These are phyloP conservation scores for Scortum barcoo DNA, from an alignment of 2,113 vertebrate genomes.

Conservation along the genomic window DNA sequence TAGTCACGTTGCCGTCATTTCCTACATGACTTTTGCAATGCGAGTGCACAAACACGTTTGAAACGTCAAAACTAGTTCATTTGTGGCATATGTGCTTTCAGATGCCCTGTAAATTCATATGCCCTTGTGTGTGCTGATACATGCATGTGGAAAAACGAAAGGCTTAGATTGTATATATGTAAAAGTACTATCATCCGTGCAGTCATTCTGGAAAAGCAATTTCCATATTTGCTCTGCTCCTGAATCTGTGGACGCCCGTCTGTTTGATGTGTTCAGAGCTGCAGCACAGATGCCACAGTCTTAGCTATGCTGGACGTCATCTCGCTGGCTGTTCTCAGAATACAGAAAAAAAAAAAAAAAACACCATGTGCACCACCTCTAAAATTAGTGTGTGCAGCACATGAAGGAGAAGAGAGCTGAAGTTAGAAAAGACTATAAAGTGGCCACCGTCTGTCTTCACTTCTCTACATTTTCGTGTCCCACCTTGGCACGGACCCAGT, in stretches of 20 bases:
- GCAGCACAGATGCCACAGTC: slow-evolving; percentile 84
- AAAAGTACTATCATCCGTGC: slow-evolving; percentile 68
- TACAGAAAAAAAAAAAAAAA: slow-evolving; percentile 67
- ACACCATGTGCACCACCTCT: slow-evolving; percentile 80
- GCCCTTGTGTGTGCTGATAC: slow-evolving; percentile 9
- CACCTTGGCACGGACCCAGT: slow-evolving; percentile 68
- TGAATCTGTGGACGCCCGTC: slow-evolving; percentile 80
- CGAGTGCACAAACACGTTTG: background rate
- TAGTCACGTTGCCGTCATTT: slow-evolving; percentile 63
- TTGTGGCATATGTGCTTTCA: slow-evolving; percentile 22
- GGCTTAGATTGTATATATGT: slow-evolving; percentile 44
- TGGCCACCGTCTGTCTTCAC: slow-evolving; percentile 62
- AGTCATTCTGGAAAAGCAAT: slow-evolving; percentile 84
- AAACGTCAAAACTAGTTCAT: slow-evolving; percentile 8
- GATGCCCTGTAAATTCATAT: slow-evolving; percentile 16
- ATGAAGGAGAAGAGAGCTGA: slow-evolving; percentile 55
- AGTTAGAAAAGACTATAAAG: slow-evolving; percentile 73
- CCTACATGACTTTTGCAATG: slow-evolving; percentile 26
- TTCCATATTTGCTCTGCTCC: slow-evolving; percentile 80
- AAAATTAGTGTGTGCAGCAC: slow-evolving; percentile 79
- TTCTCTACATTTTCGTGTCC: slow-evolving; percentile 66
- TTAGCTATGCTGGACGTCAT: slow-evolving; percentile 83
- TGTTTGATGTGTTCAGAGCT: slow-evolving; percentile 88
- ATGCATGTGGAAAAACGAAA: slow-evolving; percentile 32
- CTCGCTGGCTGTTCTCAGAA: slow-evolving; percentile 80